Base-by-base conservation (phyloP, 2,797 vertebrate genomes). In the Lerista edwardsae region DNA sequence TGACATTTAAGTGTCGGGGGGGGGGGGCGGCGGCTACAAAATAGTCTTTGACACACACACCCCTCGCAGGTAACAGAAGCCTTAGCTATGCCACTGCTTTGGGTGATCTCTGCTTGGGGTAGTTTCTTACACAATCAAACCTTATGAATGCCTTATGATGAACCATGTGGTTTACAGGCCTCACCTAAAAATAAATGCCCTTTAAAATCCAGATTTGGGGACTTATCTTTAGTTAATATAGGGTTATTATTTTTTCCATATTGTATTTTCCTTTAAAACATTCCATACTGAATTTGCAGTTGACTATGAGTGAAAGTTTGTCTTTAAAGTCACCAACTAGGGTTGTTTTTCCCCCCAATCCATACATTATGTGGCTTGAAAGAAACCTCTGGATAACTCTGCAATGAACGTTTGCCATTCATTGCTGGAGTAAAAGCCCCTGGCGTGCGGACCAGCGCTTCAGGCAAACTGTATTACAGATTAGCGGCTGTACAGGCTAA, bases 381-480 rank as follows among this genome's bases (percentile, higher is more conserved):
- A 89, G 80, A 65, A 84, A 85, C 89, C 23, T 44, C 83, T 86
- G 81, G 80, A 91, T 80, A 83, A 91, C 59, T 79, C 29, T 83
- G 80, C 67, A 86, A 79, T 94, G 90, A 94, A 93, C 91, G 87
- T 92, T 86, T 94, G 92, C 94, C 89, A 85, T 83, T 75, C 34
- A 85, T 36, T 2, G 1, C 65, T 88, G 80, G 85, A 81, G 69
- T 87, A 87, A 84, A 94, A 89, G 89, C 91, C 91, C 87, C 91
- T 94, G 91, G 88, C 87, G 92, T 69, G 41, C 55, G 65, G 36
- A 31, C 34, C 44, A 79, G 65, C 47, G 92, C 90, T 90, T 91
- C 86, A 89, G 86, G 92, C 87, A 0, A 93, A 93, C 90, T 88
- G 71, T 81, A 90, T 15, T 84, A n/a, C n/a, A n/a, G n/a, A n/a